Evolutionary conservation across 2,113 vertebrate genomes (phyloP).

Genomic region (Ia io): DNA sequence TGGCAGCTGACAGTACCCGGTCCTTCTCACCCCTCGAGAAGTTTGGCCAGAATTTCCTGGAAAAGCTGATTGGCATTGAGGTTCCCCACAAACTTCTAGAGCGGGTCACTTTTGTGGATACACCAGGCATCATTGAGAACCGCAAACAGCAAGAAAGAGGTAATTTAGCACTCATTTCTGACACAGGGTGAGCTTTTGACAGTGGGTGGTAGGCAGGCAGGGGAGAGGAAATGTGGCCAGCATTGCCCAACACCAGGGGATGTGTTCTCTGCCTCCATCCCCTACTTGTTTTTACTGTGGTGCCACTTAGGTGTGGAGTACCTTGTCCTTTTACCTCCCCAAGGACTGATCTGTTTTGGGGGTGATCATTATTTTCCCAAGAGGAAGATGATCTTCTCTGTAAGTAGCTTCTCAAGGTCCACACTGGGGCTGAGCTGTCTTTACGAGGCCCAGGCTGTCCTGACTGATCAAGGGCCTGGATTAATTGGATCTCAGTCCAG

Average conservation of each 20-base stretch:
- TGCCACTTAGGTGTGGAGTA: not conserved
- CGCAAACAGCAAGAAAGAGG: conserved; percentile 99
- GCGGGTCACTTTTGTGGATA: conserved; percentile 96
- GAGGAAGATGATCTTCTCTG: not conserved
- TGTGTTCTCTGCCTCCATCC: not conserved
- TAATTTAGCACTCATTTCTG: conserved; percentile 67
- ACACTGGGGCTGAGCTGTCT: not conserved
- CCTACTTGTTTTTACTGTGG: not conserved
- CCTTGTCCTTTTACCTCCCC: not conserved
- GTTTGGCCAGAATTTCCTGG: conserved; percentile 98
- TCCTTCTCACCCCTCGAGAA: conserved; percentile 98
- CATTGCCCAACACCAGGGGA: not conserved
- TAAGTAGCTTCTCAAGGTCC: not conserved
- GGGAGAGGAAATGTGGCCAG: not conserved
- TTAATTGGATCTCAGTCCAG: not conserved
- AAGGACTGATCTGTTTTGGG: not conserved
- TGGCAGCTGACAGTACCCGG: conserved; percentile 96
- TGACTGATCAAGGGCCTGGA: not conserved
- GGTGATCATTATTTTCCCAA: not conserved
- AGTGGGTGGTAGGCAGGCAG: not conserved
- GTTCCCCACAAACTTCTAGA: conserved; percentile 98
- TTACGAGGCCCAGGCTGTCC: not conserved
- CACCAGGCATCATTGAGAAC: conserved; percentile 98
- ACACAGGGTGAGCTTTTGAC: not conserved
- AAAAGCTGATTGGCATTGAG: conserved; percentile 97